Percentiles rank a stretch among this genome's conserved stretches.
phyloP scores from a whole-genome alignment of 2,888 invertebrate species.

The Scelioninae gen. 1 region DNA sequence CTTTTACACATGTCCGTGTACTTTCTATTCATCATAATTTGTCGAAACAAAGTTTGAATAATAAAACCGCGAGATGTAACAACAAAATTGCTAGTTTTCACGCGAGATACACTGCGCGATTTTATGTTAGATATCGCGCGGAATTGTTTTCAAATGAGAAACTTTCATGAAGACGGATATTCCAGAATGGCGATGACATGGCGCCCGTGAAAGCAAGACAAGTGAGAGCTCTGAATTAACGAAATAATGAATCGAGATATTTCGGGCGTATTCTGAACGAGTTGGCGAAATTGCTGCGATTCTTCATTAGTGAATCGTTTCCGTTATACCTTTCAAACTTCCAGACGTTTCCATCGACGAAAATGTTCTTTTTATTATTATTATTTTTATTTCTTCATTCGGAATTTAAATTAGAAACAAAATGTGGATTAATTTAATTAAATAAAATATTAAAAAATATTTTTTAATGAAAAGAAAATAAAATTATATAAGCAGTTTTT shows the following conservation, averaged over 20 bases:
- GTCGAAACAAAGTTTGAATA: slow-evolving; percentile 59
- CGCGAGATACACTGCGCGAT: slow-evolving; percentile 54
- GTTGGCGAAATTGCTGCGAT: slow-evolving; percentile 19
- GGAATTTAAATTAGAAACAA: too few species aligned
- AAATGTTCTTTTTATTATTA: too few species aligned
- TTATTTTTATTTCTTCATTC: too few species aligned
- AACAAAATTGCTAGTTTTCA: slow-evolving; percentile 66
- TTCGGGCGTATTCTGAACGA: slow-evolving; percentile 41
- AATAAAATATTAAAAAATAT: too few species aligned
- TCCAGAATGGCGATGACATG: slow-evolving; percentile 63
- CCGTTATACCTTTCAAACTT: slow-evolving; percentile 5
- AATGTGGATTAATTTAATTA: too few species aligned
- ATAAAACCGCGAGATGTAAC: slow-evolving; percentile 31
- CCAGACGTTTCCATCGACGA: not conserved
- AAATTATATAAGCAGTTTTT: too few species aligned
- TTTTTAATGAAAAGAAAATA: too few species aligned
- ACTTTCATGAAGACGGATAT: slow-evolving; percentile 61
- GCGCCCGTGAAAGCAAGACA: slow-evolving; percentile 70
- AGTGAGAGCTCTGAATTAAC: slow-evolving; percentile 61
- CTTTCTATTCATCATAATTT: slow-evolving; percentile 64
- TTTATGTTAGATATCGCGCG: slow-evolving; percentile 57
- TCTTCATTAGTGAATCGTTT: slow-evolving; percentile 24
- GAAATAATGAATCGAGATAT: slow-evolving; percentile 66
- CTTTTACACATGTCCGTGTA: slow-evolving; percentile 24
- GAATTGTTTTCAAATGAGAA: slow-evolving; percentile 64